A percentile compares a stretch with the other conserved stretches of the same genome.
Conservation (phyloP, 2,797 vertebrate genomes). For the Danio tinwini region DNA sequence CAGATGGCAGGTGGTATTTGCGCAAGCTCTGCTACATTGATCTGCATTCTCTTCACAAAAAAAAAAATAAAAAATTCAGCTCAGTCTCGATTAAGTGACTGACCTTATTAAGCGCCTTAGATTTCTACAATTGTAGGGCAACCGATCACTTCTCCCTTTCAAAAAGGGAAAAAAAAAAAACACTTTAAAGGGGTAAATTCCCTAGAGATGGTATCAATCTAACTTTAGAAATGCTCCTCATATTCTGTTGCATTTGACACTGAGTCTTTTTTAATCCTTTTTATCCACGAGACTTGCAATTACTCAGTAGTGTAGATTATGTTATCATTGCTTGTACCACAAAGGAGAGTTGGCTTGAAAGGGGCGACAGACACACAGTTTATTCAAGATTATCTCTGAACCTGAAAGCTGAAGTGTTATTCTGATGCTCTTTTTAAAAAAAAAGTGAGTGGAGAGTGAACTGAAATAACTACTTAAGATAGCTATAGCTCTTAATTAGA, state of each 20-base stretch:
- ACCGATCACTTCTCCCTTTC: constrained; percentile 56
- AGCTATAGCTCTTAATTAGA: constrained; percentile 4
- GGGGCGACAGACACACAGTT: constrained; percentile 5
- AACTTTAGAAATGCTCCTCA: constrained; percentile 59
- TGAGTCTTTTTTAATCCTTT: constrained; percentile 49
- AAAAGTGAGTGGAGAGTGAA: not conserved
- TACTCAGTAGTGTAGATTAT: constrained; percentile 42
- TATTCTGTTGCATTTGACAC: constrained; percentile 54
- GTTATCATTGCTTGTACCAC: constrained; percentile 35
- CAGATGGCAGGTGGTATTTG: constrained; percentile 35
- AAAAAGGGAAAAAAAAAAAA: constrained; percentile 44
- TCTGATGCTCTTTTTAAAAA: not conserved
- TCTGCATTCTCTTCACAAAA: constrained; percentile 26
- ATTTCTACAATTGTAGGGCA: constrained; percentile 58
- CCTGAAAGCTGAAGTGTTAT: constrained; percentile 18
- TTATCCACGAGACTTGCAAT: constrained; percentile 45
- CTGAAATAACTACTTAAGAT: not conserved
- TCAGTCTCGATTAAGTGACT: constrained; percentile 51
- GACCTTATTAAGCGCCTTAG: constrained; percentile 60
- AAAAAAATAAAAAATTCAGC: constrained; percentile 12
- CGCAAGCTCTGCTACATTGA: constrained; percentile 32
- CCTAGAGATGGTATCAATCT: constrained; percentile 56
- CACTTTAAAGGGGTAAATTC: constrained; percentile 53
- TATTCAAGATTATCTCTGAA: constrained; percentile 41
- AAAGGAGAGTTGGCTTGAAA: constrained; percentile 35